A percentile compares a stretch with the other conserved stretches of the same genome.
Evolutionary conservation across 2,888 invertebrate species (phyloP).

Genomic region (Trachelus iudaicus): DNA sequence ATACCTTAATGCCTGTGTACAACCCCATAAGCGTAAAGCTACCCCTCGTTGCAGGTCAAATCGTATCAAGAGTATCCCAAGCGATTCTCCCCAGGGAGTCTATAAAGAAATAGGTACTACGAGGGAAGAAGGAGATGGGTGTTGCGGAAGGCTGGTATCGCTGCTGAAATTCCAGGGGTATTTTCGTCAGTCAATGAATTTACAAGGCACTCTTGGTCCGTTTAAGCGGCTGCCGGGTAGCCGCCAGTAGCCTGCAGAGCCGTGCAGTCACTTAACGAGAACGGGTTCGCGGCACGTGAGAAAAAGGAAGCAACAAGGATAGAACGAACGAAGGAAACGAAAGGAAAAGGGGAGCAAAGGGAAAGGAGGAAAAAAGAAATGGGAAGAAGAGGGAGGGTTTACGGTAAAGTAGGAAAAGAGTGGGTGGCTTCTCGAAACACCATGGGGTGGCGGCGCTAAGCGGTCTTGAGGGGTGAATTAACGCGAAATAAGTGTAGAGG

Average conservation of each 20-base stretch:
- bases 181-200: conserved; percentile 65
- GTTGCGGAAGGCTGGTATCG: no score
- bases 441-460: conserved; percentile 7
- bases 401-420: conserved; percentile 4
- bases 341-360: conserved; percentile 17
- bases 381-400: not conserved
- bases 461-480: conserved; percentile 63
- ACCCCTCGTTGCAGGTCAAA: not conserved
- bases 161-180: conserved; percentile 50
- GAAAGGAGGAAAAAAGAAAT: not conserved
- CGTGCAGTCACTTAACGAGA: conserved; percentile 56
- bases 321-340: conserved; percentile 21
- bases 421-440: not conserved
- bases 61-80: not conserved
- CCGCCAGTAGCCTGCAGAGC: conserved; percentile 33
- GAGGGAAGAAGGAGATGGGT: no score
- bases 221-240: conserved; percentile 39
- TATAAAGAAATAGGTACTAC: no score
- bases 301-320: conserved; percentile 37
- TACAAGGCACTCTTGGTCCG: conserved; percentile 58
- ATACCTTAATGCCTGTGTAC: conserved; percentile 54
- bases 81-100: not conserved
- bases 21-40: not conserved
- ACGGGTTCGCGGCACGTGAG: conserved; percentile 63
- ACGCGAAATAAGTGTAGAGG: conserved; percentile 54